Base-by-base conservation (phyloP, 2,113 vertebrate species). In the Chionomys nivalis region DNA sequence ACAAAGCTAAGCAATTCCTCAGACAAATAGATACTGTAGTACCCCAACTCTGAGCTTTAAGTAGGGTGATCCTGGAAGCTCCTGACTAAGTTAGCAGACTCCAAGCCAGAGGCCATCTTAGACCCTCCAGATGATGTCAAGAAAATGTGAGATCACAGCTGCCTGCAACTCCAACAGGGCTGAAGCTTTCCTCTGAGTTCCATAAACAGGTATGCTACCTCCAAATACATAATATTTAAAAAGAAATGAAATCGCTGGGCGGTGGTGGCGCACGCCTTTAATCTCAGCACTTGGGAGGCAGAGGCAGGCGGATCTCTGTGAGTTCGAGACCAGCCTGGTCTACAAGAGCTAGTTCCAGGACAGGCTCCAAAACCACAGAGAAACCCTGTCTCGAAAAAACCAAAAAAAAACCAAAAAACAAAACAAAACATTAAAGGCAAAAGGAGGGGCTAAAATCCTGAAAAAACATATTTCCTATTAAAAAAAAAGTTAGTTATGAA, bases 341-440 rank as follows among this genome's bases (percentile, higher is more conserved):
- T n/a, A n/a, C n/a, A n/a, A n/a, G n/a, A n/a, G n/a, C n/a, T n/a
- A n/a, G n/a, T n/a, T n/a, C n/a, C n/a, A n/a, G n/a, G n/a, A n/a
- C n/a, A n/a, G n/a, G n/a, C n/a, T n/a, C n/a, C n/a, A n/a, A n/a
- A n/a, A n/a, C n/a, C n/a, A n/a, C n/a, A n/a, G n/a, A n/a, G n/a
- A n/a, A n/a, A n/a, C n/a, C n/a, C n/a, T n/a, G n/a, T n/a, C n/a
- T n/a, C n/a, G n/a, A n/a, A n/a, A n/a, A n/a, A n/a, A n/a, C n/a
- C n/a, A n/a, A n/a, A n/a, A n/a, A n/a, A n/a, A n/a, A n/a, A n/a
- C n/a, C n/a, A n/a, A n/a, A n/a, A n/a, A n/a, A n/a, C n/a, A n/a
- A n/a, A n/a, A n/a, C n/a, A n/a, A n/a, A n/a, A n/a, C n/a, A n/a
- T 68, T 63, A 94, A 92, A 90, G 33, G 89, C 24, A 87, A 33